Base-by-base conservation (phyloP, 2,888 invertebrate genomes). In the Heliconius charithonia region DNA sequence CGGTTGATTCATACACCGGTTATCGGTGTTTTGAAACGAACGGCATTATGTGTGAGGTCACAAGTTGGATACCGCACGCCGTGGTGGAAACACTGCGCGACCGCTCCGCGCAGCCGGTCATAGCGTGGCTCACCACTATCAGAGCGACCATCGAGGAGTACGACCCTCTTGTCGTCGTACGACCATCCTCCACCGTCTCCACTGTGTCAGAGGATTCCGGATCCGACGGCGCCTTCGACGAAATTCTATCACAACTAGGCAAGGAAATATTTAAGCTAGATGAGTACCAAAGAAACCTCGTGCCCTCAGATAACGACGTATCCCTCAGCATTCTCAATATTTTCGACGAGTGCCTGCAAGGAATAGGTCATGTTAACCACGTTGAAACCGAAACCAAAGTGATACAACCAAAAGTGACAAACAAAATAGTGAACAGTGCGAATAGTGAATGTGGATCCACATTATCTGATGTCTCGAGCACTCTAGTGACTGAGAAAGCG, bases 21-120 rank as follows among this genome's bases (percentile, higher is more conserved):
- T 94, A 93, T 93, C 94, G 90, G 69, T 85, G 87, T 84, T 87
- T 86, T 86, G 87, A 82, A 83, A 85, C 83, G 85, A 85, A 83
- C 86, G 84, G 85, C 88, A 89, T 83, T 85, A 92, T 93, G 86
- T 92, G 93, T 87, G 93, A 92, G 87, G 89, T 91, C 86, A 89
- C 91, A 89, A 94, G 94, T 94, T 95, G 94, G 94, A 90, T 95
- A 87, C 95, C 95, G 91, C 90, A 88, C 92, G 94, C 91, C 85
- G 93, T 93, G 80, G 92, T 92, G 90, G 90, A 85, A 81, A 93
- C 93, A 92, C 92, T 93, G 86, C 89, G 90, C 87, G 89, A 89
- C 77, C 87, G 89, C 83, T 88, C 92, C 84, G 88, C 93, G 82
- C 89, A 89, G 84, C 91, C 93, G 63, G 85, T 94, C 37, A 86